A percentile compares a stretch with the other conserved stretches of the same genome.
phyloP scores from a whole-genome alignment of 1,140 invertebrate species.

The Achroia grisella region DNA sequence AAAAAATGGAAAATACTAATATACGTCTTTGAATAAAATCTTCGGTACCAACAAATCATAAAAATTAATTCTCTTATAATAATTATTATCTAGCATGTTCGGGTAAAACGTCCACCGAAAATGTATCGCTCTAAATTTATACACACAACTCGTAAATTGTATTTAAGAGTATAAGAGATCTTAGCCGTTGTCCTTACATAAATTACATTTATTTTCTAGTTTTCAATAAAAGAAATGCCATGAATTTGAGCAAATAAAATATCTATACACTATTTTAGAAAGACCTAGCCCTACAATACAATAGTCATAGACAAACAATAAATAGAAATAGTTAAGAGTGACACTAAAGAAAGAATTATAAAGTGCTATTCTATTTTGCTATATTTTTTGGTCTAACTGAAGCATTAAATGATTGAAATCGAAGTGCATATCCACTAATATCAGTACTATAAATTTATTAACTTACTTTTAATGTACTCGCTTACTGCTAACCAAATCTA shows the following conservation, averaged over 20 bases:
- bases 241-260: constrained; percentile 67
- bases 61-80: constrained; percentile 16
- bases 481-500: no score
- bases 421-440: no score
- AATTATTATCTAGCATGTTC: constrained; percentile 13
- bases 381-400: no score
- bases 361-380: no score
- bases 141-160: constrained; percentile 19
- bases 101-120: constrained; percentile 51
- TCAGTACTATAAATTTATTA: no score
- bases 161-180: constrained; percentile 46
- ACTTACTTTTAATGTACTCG: no score
- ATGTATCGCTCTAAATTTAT: constrained; percentile 18
- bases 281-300: not conserved
- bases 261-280: constrained; percentile 9
- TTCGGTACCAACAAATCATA: constrained; percentile 7
- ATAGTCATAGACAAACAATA: not conserved
- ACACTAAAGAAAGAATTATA: no score
- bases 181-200: constrained; percentile 28
- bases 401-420: no score
- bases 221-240: constrained; percentile 64
- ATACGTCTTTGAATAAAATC: constrained; percentile 14
- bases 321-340: not conserved
- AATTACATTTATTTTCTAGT: constrained; percentile 28
- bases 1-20: constrained; percentile 20